Evolutionary conservation across 2,888 invertebrate species (phyloP), one percentile per base, ranked within the genome.

Genomic region (Catocala nupta): DNA sequence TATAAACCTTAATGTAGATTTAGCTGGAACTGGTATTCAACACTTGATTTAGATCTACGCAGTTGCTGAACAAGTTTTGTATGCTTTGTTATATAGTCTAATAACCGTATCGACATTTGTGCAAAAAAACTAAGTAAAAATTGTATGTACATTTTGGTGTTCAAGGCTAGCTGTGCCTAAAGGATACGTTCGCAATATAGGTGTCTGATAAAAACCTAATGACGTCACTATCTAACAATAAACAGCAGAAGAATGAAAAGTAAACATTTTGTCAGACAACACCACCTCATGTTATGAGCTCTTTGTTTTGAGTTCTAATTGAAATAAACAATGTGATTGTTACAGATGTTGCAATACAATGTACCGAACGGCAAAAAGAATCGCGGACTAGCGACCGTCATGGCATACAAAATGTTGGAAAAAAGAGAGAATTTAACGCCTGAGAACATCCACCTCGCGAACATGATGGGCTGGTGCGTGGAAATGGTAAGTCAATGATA

Each of bases 401-500:
- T 96, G 44, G 96, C 97, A 0, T 98, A 97, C 87, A 97, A 96
- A 84, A 95, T 96, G 90, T 85, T 98, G 66, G 96, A 96, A 75
- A 93, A 95, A 60, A 94, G 95, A 0, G 94, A 96, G n/a, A 94
- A 96, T 63, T 90, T 97, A 5, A 97, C 97, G 0, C 96, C 97
- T 0, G 97, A 98, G 73, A 97, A 97, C 78, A 89, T 98, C 45
- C 95, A 96, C 75, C 88, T 96, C 65, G 97, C 98, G 0, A 96
- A 97, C 74, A 96, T 98, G 77, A 95, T 99, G 87, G 99, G 98
- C 68, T 99, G 99, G 98, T 98, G 98, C 86, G 96, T 97, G 5
- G 99, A 99, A 96, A 96, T 99, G 96, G 99, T 99, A 89, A 95
- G 96, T 91, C 25, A 5, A 39, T 8, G 25, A 25, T 25, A 25